Base-by-base conservation (phyloP, 2,797 vertebrate genomes). In the Eurystomus glaucurus region DNA sequence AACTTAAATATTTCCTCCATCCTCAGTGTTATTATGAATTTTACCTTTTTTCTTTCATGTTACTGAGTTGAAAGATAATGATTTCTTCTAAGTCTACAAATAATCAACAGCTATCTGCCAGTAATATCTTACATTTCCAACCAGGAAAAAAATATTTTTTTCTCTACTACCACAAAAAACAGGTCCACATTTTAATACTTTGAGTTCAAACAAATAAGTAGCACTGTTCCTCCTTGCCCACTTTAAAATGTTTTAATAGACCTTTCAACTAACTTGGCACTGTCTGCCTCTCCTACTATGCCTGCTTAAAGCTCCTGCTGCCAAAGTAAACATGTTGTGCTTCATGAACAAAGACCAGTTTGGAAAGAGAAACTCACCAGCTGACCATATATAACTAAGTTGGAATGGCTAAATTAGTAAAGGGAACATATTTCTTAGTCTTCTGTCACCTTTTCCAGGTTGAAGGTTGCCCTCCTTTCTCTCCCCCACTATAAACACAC, bases 211-310 rank as follows among this genome's bases (percentile, higher is more conserved):
- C 54, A 66, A 76, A 10, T 77, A 88, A 85, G 29, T 20, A 79
- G 45, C 35, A 58, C 55, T 90, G 35, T 22, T 90, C 23, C 19
- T 85, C 35, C 15, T 39, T 64, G 33, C 51, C 62, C 51, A 45
- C 45, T 91, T 78, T 75, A 80, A 81, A 74, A 86, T 8, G 4
- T 61, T 95, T 96, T 85, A 97, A 86, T 66, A 77, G 51, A 50
- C 54, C 55, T 96, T 97, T 96, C 86, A 90, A 82, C 79, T 83
- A 93, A 82, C 57, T 85, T 98, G 96, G 94, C 89, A 91, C 51
- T 68, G 68, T 54, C 50, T 7, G 4, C 77, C 25, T 69, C 77
- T 97, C 74, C 17, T 61, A 96, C 80, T 74, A 90, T 1, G 1
- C 66, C 88, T 88, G 84, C 90, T 76, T 76, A 96, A 89, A 97